A percentile compares a stretch with the other conserved stretches of the same genome.
phyloP scores from a whole-genome alignment of 2,113 vertebrate genomes.

The Hippocampus zosterae region DNA sequence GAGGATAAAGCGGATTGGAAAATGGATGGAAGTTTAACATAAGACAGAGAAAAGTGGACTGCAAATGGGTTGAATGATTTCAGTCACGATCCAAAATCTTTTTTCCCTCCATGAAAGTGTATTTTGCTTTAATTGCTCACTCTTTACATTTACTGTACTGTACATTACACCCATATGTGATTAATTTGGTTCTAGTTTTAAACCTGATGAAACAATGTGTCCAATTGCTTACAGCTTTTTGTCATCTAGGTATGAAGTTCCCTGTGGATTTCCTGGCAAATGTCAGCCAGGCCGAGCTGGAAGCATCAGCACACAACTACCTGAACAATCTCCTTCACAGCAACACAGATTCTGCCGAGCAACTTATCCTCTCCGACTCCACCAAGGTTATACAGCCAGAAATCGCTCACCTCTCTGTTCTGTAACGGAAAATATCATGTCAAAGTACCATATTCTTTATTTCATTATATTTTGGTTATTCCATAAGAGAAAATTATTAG shows the following conservation, averaged over 20 bases:
- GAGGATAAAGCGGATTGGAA: too few species aligned
- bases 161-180: neutral
- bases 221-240: neutral
- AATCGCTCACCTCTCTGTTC: too few species aligned
- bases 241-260: constrained; percentile 76
- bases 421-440: neutral
- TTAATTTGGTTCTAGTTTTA: neutral
- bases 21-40: neutral
- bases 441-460: too few species aligned
- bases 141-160: too few species aligned
- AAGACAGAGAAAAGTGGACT: neutral
- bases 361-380: constrained; percentile 60
- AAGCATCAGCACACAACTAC: constrained; percentile 69
- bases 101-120: neutral
- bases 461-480: neutral
- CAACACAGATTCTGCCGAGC: constrained; percentile 66
- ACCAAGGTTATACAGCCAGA: constrained; percentile 47
- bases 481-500: neutral
- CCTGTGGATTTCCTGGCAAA: constrained; percentile 82
- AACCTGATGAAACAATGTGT: neutral
- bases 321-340: constrained; percentile 69
- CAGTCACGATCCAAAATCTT: neutral
- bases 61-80: neutral
- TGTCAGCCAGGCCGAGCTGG: constrained; percentile 73
- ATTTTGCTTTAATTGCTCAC: too few species aligned